Base-by-base conservation (phyloP, 1,140 invertebrate species). In the Drosophila novamexicana region DNA sequence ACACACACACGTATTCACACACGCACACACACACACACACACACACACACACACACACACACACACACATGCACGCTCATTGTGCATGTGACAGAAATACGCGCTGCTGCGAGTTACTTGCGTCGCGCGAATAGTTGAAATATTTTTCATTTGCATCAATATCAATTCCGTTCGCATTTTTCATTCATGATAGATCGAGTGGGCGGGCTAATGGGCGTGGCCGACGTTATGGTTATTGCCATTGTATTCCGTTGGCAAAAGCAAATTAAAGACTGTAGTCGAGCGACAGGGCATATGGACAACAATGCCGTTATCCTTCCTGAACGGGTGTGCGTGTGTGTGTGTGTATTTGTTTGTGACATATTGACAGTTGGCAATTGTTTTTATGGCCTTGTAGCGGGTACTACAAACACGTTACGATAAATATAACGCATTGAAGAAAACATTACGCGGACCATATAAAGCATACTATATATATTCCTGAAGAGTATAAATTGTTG, bases 101-200 rank as follows among this genome's bases (percentile, higher is more conserved):
- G 22, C 32, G 52, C 50, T 18, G 14, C 39, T 52, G 22, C 22
- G 4, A 45, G 52, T 42, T 49, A 34, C 44, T 59, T 69, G 64
- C 53, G 44, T 49, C 39, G 37, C 59, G 76, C 83, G 70, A 86
- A 86, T 86, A 86, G 83, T 86, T 88, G 83, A 86, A 79, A 80
- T 86, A 80, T 86, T 86, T 86, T 86, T 83, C 83, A 86, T 86
- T 86, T 86, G 80, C 83, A 88, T 86, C 79, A 83, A 88, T 86
- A 83, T 86, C 84, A 86, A 83, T 88, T 79, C 76, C 50, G 53
- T 59, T 86, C 79, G 58, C 79, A 80, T 76, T 71, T 79, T 79
- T 82, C 68, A 62, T 73, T 34, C 49, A 22, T 42, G 16, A 58
- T 50, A 66, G 45, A 39, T 10, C 18, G 1, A 6, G 16, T 2